These are phyloP conservation scores for Ctenopoma kingsleyae DNA, from an alignment of 2,797 vertebrate species.

Conservation along the genomic window DNA sequence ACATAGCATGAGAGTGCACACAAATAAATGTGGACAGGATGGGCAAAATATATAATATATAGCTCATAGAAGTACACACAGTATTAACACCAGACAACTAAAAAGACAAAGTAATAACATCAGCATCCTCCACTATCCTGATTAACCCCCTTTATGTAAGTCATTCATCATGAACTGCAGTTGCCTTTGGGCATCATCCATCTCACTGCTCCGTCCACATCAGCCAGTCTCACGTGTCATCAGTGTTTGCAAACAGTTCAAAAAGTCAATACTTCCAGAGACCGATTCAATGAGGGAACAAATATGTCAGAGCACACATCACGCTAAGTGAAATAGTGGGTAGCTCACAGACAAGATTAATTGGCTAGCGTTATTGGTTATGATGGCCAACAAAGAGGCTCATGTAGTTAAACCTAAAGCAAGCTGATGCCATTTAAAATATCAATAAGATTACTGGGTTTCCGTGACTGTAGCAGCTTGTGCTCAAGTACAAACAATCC, in stretches of 20 bases:
- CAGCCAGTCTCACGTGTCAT: constrained; percentile 57
- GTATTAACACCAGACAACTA: background rate
- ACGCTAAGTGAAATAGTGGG: constrained; percentile 18
- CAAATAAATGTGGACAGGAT: background rate
- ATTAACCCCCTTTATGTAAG: constrained; percentile 26
- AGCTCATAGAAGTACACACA: background rate
- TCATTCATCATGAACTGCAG: constrained; percentile 47
- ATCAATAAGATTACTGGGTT: constrained; percentile 50
- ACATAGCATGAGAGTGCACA: background rate
- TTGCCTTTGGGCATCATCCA: constrained; percentile 46
- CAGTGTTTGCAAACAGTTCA: constrained; percentile 80
- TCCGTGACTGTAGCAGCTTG: constrained; percentile 43
- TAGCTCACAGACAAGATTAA: constrained; percentile 48
- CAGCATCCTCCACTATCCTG: background rate
- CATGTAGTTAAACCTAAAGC: constrained; percentile 21
- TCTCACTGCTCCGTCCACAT: constrained; percentile 37
- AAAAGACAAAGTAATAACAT: background rate
- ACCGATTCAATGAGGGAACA: constrained; percentile 45
- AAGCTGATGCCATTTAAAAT: constrained; percentile 45
- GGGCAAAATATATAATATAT: background rate
- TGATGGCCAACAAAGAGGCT: constrained; percentile 46
- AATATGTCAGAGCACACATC: constrained; percentile 54
- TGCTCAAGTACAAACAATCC: constrained; percentile 36
- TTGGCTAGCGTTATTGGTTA: constrained; percentile 10
- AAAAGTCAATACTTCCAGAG: constrained; percentile 62